Percentiles rank a stretch among this genome's conserved stretches.
Evolutionary conservation across 92 coral and sea anemone genomes (phyloP).

Genomic region (Porites lobata): DNA sequence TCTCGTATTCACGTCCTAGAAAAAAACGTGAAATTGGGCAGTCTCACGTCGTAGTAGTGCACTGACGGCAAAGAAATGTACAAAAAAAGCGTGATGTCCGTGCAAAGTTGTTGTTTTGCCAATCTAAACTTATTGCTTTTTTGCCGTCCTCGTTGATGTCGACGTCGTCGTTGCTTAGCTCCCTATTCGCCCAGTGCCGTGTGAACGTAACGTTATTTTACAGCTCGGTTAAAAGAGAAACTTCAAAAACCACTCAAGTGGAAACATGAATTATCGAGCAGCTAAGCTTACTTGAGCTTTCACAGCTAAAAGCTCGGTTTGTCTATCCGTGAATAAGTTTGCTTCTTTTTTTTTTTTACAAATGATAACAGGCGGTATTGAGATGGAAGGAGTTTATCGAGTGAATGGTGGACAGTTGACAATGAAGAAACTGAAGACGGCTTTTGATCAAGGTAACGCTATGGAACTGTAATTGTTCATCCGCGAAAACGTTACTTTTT

Average conservation of each 20-base stretch:
- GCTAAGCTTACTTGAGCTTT: background rate
- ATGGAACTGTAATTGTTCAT: background rate
- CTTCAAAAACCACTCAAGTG: background rate
- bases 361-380: conserved; percentile 70
- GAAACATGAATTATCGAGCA: background rate
- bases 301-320: background rate
- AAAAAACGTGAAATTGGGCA: too few species aligned
- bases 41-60: too few species aligned
- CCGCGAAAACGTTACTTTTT: background rate
- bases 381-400: conserved; percentile 94
- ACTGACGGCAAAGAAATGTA: too few species aligned
- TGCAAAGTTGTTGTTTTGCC: too few species aligned
- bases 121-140: too few species aligned
- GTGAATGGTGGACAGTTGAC: conserved; percentile 92
- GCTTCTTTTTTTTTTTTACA: background rate
- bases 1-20: too few species aligned
- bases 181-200: too few species aligned
- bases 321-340: background rate
- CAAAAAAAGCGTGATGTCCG: too few species aligned
- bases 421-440: conserved; percentile 75
- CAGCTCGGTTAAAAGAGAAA: too few species aligned
- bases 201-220: too few species aligned
- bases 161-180: too few species aligned
- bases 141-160: too few species aligned
- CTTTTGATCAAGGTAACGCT: conserved; percentile 90